phyloP scores from a whole-genome alignment of 1,140 invertebrate species.

The Drosophila ohnishii region DNA sequence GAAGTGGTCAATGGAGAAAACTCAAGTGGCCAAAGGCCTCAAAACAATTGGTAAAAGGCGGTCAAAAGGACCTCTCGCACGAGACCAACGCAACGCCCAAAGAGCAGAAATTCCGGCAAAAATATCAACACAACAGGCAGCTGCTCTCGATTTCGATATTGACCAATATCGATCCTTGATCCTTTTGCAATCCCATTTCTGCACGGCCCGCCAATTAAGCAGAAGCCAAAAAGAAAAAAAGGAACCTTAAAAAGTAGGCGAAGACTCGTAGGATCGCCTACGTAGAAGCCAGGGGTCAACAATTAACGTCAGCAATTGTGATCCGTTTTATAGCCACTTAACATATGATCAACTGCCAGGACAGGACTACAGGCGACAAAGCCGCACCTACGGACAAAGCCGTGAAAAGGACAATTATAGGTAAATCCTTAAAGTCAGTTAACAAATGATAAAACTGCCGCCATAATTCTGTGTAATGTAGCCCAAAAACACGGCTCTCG shows the following conservation, averaged over 20 bases:
- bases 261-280: constrained; percentile 26
- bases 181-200: constrained; percentile 17
- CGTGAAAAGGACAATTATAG: constrained; percentile 77
- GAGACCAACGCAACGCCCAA: constrained; percentile 70
- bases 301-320: constrained; percentile 65
- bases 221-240: constrained; percentile 64
- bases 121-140: constrained; percentile 34
- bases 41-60: constrained; percentile 45
- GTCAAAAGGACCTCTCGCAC: constrained; percentile 47
- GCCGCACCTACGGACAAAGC: constrained; percentile 42
- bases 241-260: constrained; percentile 45
- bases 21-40: constrained; percentile 50
- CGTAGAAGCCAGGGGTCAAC: constrained; percentile 26
- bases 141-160: constrained; percentile 23
- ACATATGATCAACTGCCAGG: constrained; percentile 76
- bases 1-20: constrained; percentile 65
- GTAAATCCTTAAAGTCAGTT: constrained; percentile 77
- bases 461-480: constrained; percentile 77
- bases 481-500: constrained; percentile 65
- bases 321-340: constrained; percentile 76
- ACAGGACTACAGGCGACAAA: constrained; percentile 39
- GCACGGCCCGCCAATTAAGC: constrained; percentile 70
- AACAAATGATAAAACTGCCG: constrained; percentile 78
- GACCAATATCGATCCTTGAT: constrained; percentile 10
- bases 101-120: constrained; percentile 39